Base-by-base conservation (phyloP, 1,140 invertebrate species). In the Drosophila sulfurigaster region DNA sequence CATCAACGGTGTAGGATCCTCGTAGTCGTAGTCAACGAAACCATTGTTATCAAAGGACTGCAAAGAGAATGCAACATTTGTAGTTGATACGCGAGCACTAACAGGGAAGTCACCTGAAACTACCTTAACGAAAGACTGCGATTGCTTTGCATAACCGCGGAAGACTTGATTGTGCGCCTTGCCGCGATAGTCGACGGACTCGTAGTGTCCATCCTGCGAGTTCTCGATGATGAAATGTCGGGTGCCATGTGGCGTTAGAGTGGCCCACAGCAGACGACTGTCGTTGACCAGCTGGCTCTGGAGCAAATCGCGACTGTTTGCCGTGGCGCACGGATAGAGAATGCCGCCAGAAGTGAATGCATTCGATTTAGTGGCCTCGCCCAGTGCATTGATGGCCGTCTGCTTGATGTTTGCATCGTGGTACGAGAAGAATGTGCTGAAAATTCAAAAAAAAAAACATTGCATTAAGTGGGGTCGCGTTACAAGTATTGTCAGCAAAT, bases 181-280 rank as follows among this genome's bases (percentile, higher is more conserved):
- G 54, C 83, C 56, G 32, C 87, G 81, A 67, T 92, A 91, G 15
- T 95, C 96, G 5, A 96, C 95, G 20, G 95, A 96, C 87, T 96
- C 96, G 85, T 96, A 96, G 78, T 96, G 96, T 35, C 96, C 95
- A 59, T 95, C 95, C 66, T 82, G 80, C 0, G 81, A 79, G 63
- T 90, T 91, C 54, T 95, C 95, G 2, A 95, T 94, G 38, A 95
- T 94, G 78, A 95, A 96, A 82, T 95, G 95, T 58, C 94, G 93
- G 0, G 96, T 97, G 15, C 96, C 96, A 13, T 96, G 94, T 0
- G 97, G 96, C 3, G 96, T 97, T 5, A 97, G 92, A 0, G 96
- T 96, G 1, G 97, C 96, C 96, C 96, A 97, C 25, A 97, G 94
- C 13, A 96, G 95, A 0, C 94, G 92, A 4, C 93, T 86, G 89